phyloP scores from a whole-genome alignment of 2,888 invertebrate species.

The Lomographa bimaculata region DNA sequence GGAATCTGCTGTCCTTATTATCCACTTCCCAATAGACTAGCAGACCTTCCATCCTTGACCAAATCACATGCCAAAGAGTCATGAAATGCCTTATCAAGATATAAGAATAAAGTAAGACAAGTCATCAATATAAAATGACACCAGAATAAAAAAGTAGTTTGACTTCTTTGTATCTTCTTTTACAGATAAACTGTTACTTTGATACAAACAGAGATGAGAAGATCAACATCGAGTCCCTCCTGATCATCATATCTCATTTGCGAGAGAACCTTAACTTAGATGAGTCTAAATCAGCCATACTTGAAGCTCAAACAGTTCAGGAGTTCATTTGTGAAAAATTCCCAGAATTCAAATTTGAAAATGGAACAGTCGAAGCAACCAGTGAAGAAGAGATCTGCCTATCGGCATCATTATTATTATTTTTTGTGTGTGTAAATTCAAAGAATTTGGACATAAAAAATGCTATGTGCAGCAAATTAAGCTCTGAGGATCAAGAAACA shows the following conservation, averaged over 20 bases:
- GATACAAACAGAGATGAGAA: slow-evolving; percentile 44
- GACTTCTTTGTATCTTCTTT: no score
- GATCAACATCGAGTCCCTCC: slow-evolving; percentile 54
- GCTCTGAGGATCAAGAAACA: slow-evolving; percentile 76
- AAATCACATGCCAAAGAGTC: no score
- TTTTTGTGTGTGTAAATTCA: slow-evolving; percentile 78
- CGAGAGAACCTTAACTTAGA: slow-evolving; percentile 67
- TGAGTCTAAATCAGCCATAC: slow-evolving; percentile 66
- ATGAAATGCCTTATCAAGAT: no score
- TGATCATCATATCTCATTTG: slow-evolving; percentile 65
- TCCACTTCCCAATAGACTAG: no score
- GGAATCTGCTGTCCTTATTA: no score
- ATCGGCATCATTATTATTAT: slow-evolving; percentile 77
- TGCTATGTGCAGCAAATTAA: slow-evolving; percentile 81
- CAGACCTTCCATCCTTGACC: no score
- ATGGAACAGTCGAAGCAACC: slow-evolving; percentile 51
- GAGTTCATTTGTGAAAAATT: slow-evolving; percentile 74
- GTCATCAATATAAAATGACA: no score
- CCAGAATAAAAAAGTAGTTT: no score
- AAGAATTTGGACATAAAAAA: slow-evolving; percentile 80
- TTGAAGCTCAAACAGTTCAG: slow-evolving; percentile 64
- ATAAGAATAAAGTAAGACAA: no score
- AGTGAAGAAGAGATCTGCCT: slow-evolving; percentile 63
- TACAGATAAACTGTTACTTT: slow-evolving; percentile 78
- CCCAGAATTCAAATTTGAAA: slow-evolving; percentile 74